Conservation (phyloP, 2,797 vertebrate genomes). For the Muscicapa comitata region DNA sequence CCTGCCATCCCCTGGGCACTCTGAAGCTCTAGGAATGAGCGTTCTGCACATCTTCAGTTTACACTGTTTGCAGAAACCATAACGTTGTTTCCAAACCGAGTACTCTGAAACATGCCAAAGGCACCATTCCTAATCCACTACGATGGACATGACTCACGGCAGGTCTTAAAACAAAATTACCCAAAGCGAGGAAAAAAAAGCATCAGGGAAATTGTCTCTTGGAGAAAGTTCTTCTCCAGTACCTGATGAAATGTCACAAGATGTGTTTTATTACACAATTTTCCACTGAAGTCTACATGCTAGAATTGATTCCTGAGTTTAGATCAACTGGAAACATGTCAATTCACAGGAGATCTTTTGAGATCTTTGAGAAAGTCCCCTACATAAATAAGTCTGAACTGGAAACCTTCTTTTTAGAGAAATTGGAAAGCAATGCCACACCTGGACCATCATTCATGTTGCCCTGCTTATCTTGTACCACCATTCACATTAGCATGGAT, state of each 20-base stretch:
- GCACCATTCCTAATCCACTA: slow-evolving; percentile 57
- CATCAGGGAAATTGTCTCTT: slow-evolving; percentile 14
- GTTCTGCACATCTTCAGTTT: slow-evolving; percentile 44
- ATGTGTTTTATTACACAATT: slow-evolving; percentile 21
- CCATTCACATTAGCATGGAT: not conserved
- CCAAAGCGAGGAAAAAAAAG: slow-evolving; percentile 9
- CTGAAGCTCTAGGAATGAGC: slow-evolving; percentile 31
- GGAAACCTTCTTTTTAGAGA: not conserved
- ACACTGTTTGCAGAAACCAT: slow-evolving; percentile 47
- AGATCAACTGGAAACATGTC: not conserved
- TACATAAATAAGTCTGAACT: not conserved
- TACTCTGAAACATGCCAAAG: slow-evolving; percentile 53
- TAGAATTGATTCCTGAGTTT: slow-evolving; percentile 23
- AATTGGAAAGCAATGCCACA: not conserved
- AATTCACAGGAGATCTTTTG: not conserved
- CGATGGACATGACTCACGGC: slow-evolving; percentile 47
- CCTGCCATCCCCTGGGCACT: not conserved
- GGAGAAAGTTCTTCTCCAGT: slow-evolving; percentile 41
- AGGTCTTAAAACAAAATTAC: slow-evolving; percentile 57
- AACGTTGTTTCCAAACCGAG: slow-evolving; percentile 56
- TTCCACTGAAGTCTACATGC: slow-evolving; percentile 11
- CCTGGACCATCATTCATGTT: not conserved
- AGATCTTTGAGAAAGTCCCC: not conserved
- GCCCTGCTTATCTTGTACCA: not conserved
- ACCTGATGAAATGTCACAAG: slow-evolving; percentile 55